Percentiles rank a stretch among this genome's conserved stretches.
Conservation (phyloP, 1,140 invertebrate genomes). For the Achatina immaculata region DNA sequence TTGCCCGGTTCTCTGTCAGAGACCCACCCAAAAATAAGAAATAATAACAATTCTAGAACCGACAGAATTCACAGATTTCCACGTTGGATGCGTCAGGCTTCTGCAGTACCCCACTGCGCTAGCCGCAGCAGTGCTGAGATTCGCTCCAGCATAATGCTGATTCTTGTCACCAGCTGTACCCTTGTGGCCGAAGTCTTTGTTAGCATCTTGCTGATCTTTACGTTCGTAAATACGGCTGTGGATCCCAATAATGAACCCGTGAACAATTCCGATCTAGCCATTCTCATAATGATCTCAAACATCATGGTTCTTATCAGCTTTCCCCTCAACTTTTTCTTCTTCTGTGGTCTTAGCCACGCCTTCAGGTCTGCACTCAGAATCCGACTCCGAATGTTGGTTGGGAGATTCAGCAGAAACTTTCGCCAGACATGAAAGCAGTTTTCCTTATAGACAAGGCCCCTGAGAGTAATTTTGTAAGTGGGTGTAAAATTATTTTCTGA, state of each 20-base stretch:
- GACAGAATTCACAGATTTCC: no score
- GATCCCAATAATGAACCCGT: neutral
- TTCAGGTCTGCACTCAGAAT: neutral
- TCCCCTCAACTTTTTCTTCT: constrained; percentile 18
- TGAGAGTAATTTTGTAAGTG: no score
- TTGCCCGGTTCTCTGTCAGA: no score
- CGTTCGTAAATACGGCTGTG: neutral
- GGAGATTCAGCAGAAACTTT: neutral
- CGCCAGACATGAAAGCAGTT: no score
- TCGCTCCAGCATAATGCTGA: constrained; percentile 7
- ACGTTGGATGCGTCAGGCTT: no score
- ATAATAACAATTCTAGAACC: no score
- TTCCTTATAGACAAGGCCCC: no score
- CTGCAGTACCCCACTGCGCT: no score
- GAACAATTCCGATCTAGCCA: neutral
- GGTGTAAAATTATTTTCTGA: no score
- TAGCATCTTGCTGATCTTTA: neutral
- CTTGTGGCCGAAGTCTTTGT: constrained; percentile 17
- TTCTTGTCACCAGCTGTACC: constrained; percentile 18
- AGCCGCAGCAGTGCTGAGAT: neutral
- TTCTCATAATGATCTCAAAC: neutral
- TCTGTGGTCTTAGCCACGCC: constrained; percentile 17
- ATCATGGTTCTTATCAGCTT: neutral
- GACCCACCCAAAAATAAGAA: no score
- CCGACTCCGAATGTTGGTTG: neutral